Evolutionary conservation across 2,888 invertebrate species (phyloP), one percentile per base, ranked within the genome.

Genomic region (Drosophila neutralis): DNA sequence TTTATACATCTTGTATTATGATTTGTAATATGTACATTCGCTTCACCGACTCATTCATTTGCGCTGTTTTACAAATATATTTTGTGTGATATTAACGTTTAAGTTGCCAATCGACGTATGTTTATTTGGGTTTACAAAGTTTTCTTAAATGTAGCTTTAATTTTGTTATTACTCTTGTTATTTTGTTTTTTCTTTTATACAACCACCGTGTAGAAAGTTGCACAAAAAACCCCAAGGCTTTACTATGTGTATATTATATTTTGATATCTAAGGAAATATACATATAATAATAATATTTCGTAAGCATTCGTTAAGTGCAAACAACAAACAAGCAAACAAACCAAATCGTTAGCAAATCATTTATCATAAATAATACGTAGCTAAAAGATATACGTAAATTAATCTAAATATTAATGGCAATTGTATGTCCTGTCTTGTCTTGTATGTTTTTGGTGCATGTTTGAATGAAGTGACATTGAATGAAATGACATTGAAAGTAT

Each of bases 31-130:
- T 58, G 15, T 78, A 72, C 84, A 84, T 82, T 78, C 70, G 78
- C 86, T 82, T 82, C 42, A 80, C 52, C 45, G 51, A 63, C 68
- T 76, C 59, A 69, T 74, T 87, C 40, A 69, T 78, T 88, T 88
- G 76, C 82, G 77, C 85, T 86, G 79, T 79, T 85, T 83, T 81
- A 71, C 64, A 54, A 54, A 63, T 54, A 45, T 76, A 36, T 80
- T 78, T 77, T 80, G 75, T 87, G 87, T 87, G 87, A 87, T 87
- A 87, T 88, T 90, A 81, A 72, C 57, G 76, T 71, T 87, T 88
- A 88, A 85, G 85, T 87, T 84, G 60, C 56, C 58, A 73, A 73
- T 65, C 54, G 48, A 51, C 38, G 56, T 31, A 31, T 40, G 24
- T 68, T 78, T 62, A 36, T 59, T 79, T 71, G 49, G 51, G 56